Conservation (phyloP, 2,113 vertebrate species). For the Morphnarchus princeps region DNA sequence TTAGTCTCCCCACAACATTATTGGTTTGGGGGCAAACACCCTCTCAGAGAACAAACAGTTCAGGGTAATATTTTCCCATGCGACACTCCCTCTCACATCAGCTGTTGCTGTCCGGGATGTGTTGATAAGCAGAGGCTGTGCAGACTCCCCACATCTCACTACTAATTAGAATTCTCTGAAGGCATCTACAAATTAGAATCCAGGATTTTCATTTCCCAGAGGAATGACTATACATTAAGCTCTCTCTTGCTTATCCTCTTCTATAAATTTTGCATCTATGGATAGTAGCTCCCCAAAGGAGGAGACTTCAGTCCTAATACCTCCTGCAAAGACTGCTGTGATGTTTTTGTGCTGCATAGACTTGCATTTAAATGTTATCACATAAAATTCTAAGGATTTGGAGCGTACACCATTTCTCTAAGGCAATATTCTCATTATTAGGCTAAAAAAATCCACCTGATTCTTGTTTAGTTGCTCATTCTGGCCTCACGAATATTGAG, state of each 20-base stretch:
- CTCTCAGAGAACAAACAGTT: background rate
- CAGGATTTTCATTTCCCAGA: background rate
- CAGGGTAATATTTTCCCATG: background rate
- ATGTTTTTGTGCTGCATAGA: background rate
- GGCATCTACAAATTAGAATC: background rate
- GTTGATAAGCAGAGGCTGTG: background rate
- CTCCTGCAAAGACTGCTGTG: background rate
- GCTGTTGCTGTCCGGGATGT: background rate
- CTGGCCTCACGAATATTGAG: background rate
- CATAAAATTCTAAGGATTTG: background rate
- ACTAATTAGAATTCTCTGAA: background rate
- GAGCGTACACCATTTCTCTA: background rate
- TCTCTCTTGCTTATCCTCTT: background rate
- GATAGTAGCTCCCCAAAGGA: background rate
- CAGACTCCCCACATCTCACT: background rate
- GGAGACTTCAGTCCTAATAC: background rate
- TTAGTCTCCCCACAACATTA: background rate
- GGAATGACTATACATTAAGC: background rate
- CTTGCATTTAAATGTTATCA: background rate
- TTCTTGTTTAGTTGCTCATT: background rate
- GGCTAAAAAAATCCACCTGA: background rate
- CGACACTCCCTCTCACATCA: background rate
- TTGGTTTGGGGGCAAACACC: background rate
- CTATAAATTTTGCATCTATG: background rate
- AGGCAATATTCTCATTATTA: background rate